A percentile compares a stretch with the other conserved stretches of the same genome.
phyloP scores from a whole-genome alignment of 2,888 invertebrate genomes.

The Cylindroiulus punctatus region DNA sequence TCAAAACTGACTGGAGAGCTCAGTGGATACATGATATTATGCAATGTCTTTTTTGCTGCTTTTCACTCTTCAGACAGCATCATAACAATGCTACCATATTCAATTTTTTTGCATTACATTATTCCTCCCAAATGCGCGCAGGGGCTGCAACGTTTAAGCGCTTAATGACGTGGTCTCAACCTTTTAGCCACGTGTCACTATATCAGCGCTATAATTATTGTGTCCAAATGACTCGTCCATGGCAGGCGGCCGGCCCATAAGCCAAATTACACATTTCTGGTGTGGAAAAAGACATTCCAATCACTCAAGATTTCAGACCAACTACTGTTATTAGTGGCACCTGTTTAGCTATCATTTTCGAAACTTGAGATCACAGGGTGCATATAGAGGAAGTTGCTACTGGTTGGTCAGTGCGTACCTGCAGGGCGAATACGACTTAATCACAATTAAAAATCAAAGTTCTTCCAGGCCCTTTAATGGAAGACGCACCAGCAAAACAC shows the following conservation, averaged over 20 bases:
- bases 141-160: not conserved
- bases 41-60: too few relatives aligned
- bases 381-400: not conserved
- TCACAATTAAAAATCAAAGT: not conserved
- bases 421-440: not conserved
- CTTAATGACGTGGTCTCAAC: constrained; percentile 22
- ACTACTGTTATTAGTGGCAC: constrained; percentile 22
- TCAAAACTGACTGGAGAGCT: too few relatives aligned
- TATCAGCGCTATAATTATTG: not conserved
- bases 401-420: not conserved
- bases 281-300: constrained; percentile 43
- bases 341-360: constrained; percentile 24
- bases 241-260: constrained; percentile 20
- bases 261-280: constrained; percentile 29
- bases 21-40: too few relatives aligned
- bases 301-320: constrained; percentile 19
- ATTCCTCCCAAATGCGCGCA: not conserved
- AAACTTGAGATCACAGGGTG: not conserved
- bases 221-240: constrained; percentile 5
- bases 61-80: too few relatives aligned
- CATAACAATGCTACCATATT: too few relatives aligned
- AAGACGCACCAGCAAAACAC: too few relatives aligned
- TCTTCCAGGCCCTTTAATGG: too few relatives aligned
- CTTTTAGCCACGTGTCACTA: constrained; percentile 24
- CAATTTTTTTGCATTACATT: too few relatives aligned